phyloP scores from a whole-genome alignment of 2,888 invertebrate species.

The Papilio elwesi region DNA sequence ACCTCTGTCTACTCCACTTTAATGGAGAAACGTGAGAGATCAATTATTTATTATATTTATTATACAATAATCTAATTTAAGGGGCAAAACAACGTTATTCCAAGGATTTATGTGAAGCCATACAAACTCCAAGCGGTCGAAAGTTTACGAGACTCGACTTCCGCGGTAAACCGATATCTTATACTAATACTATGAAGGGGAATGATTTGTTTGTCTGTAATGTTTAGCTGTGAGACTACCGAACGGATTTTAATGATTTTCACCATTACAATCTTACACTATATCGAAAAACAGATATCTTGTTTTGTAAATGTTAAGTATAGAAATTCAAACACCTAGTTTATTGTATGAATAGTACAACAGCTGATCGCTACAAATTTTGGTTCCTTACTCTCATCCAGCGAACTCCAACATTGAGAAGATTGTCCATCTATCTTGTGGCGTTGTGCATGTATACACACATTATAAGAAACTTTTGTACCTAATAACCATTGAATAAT shows the following conservation, averaged over 20 bases:
- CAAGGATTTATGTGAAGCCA: constrained; percentile 37
- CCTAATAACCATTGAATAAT: no score
- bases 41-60: neutral
- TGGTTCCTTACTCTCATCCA: no score
- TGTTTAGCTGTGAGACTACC: neutral
- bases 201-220: neutral
- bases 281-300: no score
- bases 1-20: neutral
- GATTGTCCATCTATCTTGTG: no score
- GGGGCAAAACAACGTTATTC: constrained; percentile 10
- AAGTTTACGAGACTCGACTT: constrained; percentile 32
- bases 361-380: no score
- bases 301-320: no score
- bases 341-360: no score
- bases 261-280: neutral
- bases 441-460: no score
- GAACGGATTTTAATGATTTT: neutral
- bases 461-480: no score
- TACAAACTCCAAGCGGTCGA: neutral
- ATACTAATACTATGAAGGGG: neutral
- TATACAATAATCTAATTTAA: neutral
- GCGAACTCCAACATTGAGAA: no score
- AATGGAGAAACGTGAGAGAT: neutral
- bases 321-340: no score
- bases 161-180: constrained; percentile 2